Conservation (phyloP, 1,140 invertebrate species). For the Drosophila hydei region DNA sequence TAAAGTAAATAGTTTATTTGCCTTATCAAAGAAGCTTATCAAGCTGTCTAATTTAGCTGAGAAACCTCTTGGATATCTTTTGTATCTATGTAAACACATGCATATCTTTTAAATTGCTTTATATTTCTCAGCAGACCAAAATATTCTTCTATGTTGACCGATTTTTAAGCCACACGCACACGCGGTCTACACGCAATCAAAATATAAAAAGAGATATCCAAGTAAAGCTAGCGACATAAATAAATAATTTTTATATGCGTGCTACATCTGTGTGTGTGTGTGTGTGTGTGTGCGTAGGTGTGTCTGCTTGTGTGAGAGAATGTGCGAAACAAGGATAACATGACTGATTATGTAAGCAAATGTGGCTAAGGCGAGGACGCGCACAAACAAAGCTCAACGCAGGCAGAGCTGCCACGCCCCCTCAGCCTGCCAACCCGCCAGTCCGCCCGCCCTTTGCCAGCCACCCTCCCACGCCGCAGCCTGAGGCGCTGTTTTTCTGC, state of each 20-base stretch:
- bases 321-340: slow-evolving; percentile 77
- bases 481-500: slow-evolving; percentile 50
- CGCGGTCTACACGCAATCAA: slow-evolving; percentile 44
- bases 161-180: slow-evolving; percentile 33
- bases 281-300: slow-evolving; percentile 29
- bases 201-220: slow-evolving; percentile 62
- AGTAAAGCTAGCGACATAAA: slow-evolving; percentile 60
- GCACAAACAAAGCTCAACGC: slow-evolving; percentile 55
- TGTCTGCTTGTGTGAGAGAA: slow-evolving; percentile 26
- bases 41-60: too few relatives aligned
- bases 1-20: too few relatives aligned
- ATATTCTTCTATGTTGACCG: slow-evolving; percentile 24
- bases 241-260: slow-evolving; percentile 60
- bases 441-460: slow-evolving; percentile 11
- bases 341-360: slow-evolving; percentile 83
- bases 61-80: background rate
- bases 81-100: background rate
- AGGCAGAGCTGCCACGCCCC: slow-evolving; percentile 16
- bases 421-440: background rate
- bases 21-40: too few relatives aligned
- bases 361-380: slow-evolving; percentile 35
- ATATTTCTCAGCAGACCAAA: slow-evolving; percentile 12
- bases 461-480: background rate
- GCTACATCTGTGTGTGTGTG: slow-evolving; percentile 32
- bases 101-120: background rate